phyloP scores from a whole-genome alignment of 2,797 vertebrate genomes.

The Acanthopagrus latus region DNA sequence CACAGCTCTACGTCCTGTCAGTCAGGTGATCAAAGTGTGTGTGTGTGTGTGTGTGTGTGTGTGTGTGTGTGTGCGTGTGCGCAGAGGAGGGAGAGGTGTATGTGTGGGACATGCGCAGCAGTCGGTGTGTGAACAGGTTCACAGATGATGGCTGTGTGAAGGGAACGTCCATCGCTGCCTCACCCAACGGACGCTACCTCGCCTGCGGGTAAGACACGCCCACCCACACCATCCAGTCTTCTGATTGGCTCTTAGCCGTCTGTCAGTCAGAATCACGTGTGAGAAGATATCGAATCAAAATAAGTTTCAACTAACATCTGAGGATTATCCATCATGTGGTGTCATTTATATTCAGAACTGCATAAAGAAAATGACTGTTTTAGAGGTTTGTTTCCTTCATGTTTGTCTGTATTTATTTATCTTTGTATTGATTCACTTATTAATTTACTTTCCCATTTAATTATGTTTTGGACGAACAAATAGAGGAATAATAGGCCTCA shows the following conservation, averaged over 20 bases:
- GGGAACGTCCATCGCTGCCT: slow-evolving; percentile 79
- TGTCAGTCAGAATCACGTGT: not conserved
- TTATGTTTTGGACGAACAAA: too few species aligned
- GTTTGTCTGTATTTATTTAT: too few species aligned
- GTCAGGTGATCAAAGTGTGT: slow-evolving; percentile 28
- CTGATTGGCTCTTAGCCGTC: slow-evolving; percentile 24
- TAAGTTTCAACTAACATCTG: too few species aligned
- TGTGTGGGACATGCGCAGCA: slow-evolving; percentile 84
- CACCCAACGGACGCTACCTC: slow-evolving; percentile 78
- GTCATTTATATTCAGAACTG: too few species aligned
- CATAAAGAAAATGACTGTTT: too few species aligned
- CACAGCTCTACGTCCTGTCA: not conserved
- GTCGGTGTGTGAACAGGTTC: slow-evolving; percentile 81
- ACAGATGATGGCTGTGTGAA: slow-evolving; percentile 83
- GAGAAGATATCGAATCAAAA: too few species aligned
- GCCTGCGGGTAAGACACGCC: slow-evolving; percentile 83
- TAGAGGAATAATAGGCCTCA: too few species aligned
- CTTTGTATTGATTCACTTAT: too few species aligned
- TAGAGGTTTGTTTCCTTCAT: too few species aligned
- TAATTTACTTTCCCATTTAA: too few species aligned
- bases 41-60: slow-evolving; percentile 57
- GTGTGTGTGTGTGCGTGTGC: slow-evolving; percentile 12
- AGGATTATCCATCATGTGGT: too few species aligned
- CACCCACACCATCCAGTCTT: fast-evolving
- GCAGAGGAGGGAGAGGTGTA: slow-evolving; percentile 86